A percentile compares a stretch with the other conserved stretches of the same genome.
These are phyloP conservation scores for Ailurus styani DNA, from an alignment of 2,113 vertebrate species.

Conservation along the genomic window DNA sequence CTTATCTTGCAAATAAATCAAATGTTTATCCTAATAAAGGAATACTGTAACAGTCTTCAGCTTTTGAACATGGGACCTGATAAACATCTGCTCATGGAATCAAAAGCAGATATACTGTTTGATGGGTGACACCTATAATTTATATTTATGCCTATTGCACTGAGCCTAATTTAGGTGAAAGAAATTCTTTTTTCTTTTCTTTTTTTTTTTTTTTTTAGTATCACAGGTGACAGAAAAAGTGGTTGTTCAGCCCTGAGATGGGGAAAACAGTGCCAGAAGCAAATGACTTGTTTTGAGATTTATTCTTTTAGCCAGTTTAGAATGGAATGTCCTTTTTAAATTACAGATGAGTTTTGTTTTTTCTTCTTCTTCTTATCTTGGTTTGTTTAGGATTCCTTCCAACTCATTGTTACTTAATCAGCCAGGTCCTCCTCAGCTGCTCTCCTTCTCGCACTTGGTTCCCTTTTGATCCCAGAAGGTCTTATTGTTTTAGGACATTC, in stretches of 20 bases:
- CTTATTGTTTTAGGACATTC: background rate
- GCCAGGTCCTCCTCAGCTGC: background rate
- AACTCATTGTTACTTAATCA: constrained; percentile 3
- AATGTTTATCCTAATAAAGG: constrained; percentile 41
- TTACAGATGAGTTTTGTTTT: background rate
- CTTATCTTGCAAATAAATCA: constrained; percentile 43
- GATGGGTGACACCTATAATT: background rate
- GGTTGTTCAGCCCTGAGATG: background rate
- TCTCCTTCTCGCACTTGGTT: background rate
- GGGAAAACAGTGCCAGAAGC: background rate
- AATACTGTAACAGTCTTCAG: background rate
- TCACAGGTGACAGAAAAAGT: background rate
- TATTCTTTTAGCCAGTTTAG: constrained; percentile 20
- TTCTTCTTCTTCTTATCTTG: background rate
- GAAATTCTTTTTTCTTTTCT: too few relatives aligned
- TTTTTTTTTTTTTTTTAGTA: background rate
- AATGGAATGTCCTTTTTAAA: constrained; percentile 45
- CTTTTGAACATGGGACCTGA: background rate
- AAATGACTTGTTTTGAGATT: background rate
- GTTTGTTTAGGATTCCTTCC: constrained; percentile 9
- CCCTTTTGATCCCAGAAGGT: background rate
- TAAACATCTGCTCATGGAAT: constrained; percentile 21
- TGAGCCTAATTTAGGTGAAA: background rate
- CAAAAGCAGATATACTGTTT: background rate
- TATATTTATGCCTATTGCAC: background rate